Conservation (phyloP, 2,797 vertebrate genomes). For the Zalophus californianus region DNA sequence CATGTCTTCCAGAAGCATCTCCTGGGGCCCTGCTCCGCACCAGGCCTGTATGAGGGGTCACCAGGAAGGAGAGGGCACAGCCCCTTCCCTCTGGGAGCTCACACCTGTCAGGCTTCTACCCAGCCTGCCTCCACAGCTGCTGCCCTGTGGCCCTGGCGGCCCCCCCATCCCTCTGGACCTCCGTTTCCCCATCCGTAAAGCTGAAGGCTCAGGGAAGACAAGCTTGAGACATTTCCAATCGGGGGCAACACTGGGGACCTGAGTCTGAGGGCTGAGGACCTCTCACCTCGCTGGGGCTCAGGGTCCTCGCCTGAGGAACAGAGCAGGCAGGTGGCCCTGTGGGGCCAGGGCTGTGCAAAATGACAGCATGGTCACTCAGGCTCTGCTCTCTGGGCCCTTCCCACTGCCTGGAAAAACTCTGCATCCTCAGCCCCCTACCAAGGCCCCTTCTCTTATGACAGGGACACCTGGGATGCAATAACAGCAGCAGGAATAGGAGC, state of each 20-base stretch:
- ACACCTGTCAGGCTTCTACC: neutral
- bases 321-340: neutral
- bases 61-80: neutral
- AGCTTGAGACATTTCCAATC: neutral
- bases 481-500: neutral
- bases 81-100: neutral
- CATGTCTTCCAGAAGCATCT: neutral
- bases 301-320: neutral
- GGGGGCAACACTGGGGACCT: too few relatives aligned
- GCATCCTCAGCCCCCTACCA: too few relatives aligned
- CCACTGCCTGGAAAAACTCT: neutral
- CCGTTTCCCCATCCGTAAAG: neutral
- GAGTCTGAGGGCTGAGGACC: neutral
- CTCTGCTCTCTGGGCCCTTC: neutral
- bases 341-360: neutral
- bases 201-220: neutral
- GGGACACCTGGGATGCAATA: neutral
- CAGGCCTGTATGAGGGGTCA: neutral
- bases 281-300: neutral
- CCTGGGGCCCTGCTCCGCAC: neutral
- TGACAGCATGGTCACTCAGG: fast-evolving
- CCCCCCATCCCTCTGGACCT: neutral
- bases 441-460: neutral
- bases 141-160: neutral
- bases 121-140: neutral